Percentiles rank a stretch among this genome's conserved stretches.
phyloP scores from a whole-genome alignment of 2,888 invertebrate species.

The Pandemis corylana region DNA sequence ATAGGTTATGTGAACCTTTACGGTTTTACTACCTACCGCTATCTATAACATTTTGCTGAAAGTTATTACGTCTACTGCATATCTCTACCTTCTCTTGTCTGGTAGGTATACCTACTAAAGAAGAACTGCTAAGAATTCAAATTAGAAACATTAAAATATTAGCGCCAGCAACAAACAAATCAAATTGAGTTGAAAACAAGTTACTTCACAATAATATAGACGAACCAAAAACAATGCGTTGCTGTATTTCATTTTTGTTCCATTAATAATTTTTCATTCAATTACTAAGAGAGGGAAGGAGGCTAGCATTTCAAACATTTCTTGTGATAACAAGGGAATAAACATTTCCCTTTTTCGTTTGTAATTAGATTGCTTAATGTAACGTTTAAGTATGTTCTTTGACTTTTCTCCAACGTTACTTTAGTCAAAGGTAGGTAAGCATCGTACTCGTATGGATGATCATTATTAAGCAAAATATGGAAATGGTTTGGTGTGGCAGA shows the following conservation, averaged over 20 bases:
- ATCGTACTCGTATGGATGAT: neutral
- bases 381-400: neutral
- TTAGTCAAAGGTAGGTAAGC: neutral
- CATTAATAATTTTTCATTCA: slow-evolving; percentile 81
- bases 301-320: slow-evolving; percentile 20
- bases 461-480: neutral
- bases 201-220: slow-evolving; percentile 65
- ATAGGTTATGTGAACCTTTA: neutral
- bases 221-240: slow-evolving; percentile 70
- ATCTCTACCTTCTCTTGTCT: neutral
- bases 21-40: neutral
- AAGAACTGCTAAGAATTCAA: neutral
- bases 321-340: slow-evolving; percentile 5
- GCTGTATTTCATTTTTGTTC: slow-evolving; percentile 72
- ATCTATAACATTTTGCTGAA: neutral
- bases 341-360: neutral
- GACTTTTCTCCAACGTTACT: neutral
- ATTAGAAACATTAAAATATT: neutral
- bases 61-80: too few species aligned
- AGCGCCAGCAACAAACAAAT: slow-evolving; percentile 12
- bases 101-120: neutral
- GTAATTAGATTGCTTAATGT: neutral
- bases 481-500: too few species aligned
- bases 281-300: slow-evolving; percentile 63
- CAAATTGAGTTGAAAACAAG: slow-evolving; percentile 48